A percentile compares a stretch with the other conserved stretches of the same genome.
Conservation (phyloP, 1,140 invertebrate species). For the Colletes gigas region DNA sequence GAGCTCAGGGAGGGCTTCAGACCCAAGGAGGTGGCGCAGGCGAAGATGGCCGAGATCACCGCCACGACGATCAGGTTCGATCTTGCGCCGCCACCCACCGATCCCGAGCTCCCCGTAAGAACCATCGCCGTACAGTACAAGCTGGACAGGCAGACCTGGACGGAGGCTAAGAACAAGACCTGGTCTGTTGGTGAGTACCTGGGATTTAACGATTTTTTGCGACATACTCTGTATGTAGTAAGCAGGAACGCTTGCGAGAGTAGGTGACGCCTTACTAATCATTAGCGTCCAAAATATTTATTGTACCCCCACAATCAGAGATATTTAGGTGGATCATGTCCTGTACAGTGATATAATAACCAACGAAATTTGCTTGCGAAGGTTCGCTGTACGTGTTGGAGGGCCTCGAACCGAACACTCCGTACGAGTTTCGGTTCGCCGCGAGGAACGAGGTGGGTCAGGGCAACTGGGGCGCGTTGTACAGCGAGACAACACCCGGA, state of each 20-base stretch:
- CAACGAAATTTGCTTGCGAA: conserved; percentile 46
- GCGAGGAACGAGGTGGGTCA: conserved; percentile 91
- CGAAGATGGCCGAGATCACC: conserved; percentile 85
- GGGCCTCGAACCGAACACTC: conserved; percentile 87
- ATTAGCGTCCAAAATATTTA: no score
- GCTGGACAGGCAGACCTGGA: conserved; percentile 84
- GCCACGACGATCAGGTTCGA: conserved; percentile 92
- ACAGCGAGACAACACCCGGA: conserved; percentile 82
- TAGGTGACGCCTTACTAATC: no score
- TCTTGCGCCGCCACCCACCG: conserved; percentile 86
- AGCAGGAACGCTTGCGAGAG: no score
- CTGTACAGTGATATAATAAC: no score
- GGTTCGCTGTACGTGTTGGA: conserved; percentile 90
- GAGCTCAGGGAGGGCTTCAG: conserved; percentile 87
- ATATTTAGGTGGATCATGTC: no score
- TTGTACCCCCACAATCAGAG: no score
- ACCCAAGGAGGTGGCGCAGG: conserved; percentile 83
- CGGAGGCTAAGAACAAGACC: conserved; percentile 85
- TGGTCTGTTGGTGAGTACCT: conserved; percentile 85
- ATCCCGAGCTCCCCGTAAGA: conserved; percentile 88
- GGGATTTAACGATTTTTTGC: no score
- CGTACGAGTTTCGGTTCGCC: conserved; percentile 92
- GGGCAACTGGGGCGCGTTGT: conserved; percentile 85
- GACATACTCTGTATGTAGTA: no score
- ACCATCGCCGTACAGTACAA: conserved; percentile 89